Evolutionary conservation across 2,797 vertebrate species (phyloP).

Genomic region (Euphonia xanthogaster): DNA sequence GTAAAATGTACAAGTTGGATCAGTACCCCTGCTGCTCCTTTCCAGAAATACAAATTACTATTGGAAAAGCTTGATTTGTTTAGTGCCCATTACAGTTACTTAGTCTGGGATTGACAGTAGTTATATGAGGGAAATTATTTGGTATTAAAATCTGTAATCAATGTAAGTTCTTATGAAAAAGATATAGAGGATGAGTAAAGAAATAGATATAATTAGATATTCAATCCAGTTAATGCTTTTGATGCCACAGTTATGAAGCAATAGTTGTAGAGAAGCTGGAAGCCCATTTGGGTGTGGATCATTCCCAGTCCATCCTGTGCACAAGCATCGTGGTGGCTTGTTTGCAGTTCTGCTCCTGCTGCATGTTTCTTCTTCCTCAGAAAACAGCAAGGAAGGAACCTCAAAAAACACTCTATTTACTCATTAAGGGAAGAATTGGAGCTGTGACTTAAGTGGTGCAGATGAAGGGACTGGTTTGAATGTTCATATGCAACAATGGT

Average conservation of each 20-base stretch:
- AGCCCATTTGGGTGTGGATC: background rate
- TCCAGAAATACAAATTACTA: background rate
- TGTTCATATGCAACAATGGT: background rate
- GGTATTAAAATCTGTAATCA: background rate
- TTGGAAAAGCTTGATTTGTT: background rate
- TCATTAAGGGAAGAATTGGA: background rate
- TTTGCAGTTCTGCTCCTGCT: background rate
- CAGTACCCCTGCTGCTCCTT: background rate
- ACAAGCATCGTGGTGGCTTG: rapidly evolving
- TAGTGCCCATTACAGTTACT: background rate
- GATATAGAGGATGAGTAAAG: background rate
- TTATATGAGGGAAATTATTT: background rate
- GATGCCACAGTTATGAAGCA: background rate
- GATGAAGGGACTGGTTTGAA: background rate
- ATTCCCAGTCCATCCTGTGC: background rate
- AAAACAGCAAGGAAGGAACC: background rate
- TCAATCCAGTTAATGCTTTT: background rate
- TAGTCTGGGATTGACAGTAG: background rate
- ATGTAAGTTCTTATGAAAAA: background rate
- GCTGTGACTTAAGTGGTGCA: rapidly evolving
- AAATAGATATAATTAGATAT: background rate
- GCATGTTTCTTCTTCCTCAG: background rate
- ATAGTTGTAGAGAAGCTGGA: background rate
- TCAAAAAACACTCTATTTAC: rapidly evolving
- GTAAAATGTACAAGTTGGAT: background rate